These are phyloP conservation scores for Macroglossus sobrinus DNA, from an alignment of 2,113 vertebrate species.

Conservation along the genomic window DNA sequence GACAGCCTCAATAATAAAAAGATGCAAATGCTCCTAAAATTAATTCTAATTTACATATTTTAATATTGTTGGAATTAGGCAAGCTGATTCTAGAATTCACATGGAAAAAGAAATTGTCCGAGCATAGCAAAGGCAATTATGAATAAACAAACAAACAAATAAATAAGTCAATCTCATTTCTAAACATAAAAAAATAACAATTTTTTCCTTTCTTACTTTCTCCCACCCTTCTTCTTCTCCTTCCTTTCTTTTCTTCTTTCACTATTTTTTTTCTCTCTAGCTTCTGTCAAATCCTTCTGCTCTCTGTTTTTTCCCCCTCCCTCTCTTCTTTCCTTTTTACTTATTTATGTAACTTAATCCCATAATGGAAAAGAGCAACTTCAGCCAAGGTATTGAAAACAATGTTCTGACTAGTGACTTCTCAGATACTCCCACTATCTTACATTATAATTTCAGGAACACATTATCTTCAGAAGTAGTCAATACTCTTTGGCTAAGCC, in stretches of 20 bases:
- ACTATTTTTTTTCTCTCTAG: not conserved
- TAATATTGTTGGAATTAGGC: not conserved
- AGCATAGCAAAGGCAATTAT: not conserved
- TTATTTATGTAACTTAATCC: not conserved
- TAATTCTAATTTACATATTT: not conserved
- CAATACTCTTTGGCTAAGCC: not conserved
- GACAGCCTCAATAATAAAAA: not conserved
- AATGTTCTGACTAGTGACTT: not conserved
- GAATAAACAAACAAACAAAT: not conserved
- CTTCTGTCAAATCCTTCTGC: not conserved
- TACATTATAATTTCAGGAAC: not conserved
- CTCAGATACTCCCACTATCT: not conserved
- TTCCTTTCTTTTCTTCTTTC: not conserved
- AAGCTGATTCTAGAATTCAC: not conserved
- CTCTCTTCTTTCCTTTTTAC: not conserved
- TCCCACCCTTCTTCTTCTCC: not conserved
- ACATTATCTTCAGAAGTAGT: not conserved
- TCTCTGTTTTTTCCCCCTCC: not conserved
- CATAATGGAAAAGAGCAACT: not conserved
- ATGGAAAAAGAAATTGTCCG: not conserved
- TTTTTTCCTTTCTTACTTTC: not conserved
- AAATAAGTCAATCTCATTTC: not conserved
- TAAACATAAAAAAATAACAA: not conserved
- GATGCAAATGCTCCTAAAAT: not conserved
- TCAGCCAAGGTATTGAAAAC: not conserved